These are phyloP conservation scores for Hippocampus comes DNA, from an alignment of 2,113 vertebrate genomes.

Conservation along the genomic window DNA sequence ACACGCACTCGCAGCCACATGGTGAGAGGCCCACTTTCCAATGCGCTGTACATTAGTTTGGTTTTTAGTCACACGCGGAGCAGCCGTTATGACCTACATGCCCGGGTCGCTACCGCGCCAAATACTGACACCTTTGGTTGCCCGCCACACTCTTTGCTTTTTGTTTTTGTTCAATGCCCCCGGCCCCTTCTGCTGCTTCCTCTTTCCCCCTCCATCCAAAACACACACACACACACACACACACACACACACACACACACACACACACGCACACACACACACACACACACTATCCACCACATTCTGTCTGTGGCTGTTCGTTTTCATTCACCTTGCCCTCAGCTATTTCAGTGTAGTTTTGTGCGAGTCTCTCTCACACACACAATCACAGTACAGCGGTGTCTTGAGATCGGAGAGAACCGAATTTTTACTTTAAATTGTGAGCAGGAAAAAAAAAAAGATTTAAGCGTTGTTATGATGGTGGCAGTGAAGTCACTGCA, in stretches of 20 bases:
- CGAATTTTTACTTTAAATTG: too few species aligned
- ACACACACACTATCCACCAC: slow-evolving; percentile 3
- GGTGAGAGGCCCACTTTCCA: slow-evolving; percentile 23
- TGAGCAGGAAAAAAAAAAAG: too few species aligned
- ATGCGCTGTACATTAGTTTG: not conserved
- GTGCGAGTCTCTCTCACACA: not conserved
- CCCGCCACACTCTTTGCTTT: slow-evolving; percentile 32
- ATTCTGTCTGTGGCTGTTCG: slow-evolving; percentile 50
- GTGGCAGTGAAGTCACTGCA: too few species aligned
- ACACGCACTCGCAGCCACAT: slow-evolving; percentile 15
- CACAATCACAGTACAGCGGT: not conserved
- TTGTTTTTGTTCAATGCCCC: slow-evolving; percentile 38
- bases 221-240: slow-evolving; percentile 16
- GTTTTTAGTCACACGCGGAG: not conserved
- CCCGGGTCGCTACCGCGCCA: slow-evolving; percentile 41
- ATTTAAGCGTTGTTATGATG: too few species aligned
- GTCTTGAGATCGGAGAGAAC: not conserved
- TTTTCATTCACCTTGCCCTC: slow-evolving; percentile 69
- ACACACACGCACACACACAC: not conserved
- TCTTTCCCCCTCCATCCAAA: slow-evolving; percentile 34
- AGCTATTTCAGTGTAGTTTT: slow-evolving; percentile 45
- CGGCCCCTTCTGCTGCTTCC: slow-evolving; percentile 32
- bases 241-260: slow-evolving; percentile 7
- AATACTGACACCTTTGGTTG: slow-evolving; percentile 49
- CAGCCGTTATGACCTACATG: slow-evolving; percentile 64